phyloP scores from a whole-genome alignment of 2,888 invertebrate genomes.

The Oscheius sp. region DNA sequence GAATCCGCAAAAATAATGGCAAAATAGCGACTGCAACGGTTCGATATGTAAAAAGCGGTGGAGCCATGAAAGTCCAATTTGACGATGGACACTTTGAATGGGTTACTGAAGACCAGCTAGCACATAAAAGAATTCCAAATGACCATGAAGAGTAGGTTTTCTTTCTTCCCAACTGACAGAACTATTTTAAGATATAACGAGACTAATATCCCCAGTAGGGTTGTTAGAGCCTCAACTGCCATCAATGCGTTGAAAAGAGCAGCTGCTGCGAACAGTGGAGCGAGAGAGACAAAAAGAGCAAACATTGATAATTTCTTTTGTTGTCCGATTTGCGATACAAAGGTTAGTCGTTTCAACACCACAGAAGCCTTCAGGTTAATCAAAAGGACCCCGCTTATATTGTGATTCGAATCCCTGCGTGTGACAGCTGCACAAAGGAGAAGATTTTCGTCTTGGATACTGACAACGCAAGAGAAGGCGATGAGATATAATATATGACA shows the following conservation, averaged over 20 bases:
- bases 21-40: constrained; percentile 29
- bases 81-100: constrained; percentile 57
- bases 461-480: constrained; percentile 25
- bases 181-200: neutral
- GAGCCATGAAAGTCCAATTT: constrained; percentile 43
- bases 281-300: constrained; percentile 15
- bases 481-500: neutral
- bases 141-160: constrained; percentile 30
- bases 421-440: constrained; percentile 58
- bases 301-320: constrained; percentile 45
- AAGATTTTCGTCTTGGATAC: constrained; percentile 58
- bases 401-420: constrained; percentile 63
- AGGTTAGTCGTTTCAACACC: constrained; percentile 28
- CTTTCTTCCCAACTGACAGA: no score
- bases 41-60: constrained; percentile 31
- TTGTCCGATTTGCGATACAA: constrained; percentile 60
- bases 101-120: constrained; percentile 47
- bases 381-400: constrained; percentile 63
- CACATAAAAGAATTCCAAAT: constrained; percentile 16
- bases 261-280: constrained; percentile 25
- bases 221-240: neutral
- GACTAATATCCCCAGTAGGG: constrained; percentile 6
- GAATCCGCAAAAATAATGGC: constrained; percentile 30
- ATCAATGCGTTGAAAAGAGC: constrained; percentile 27
- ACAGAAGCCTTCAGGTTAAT: constrained; percentile 36